Conservation (phyloP, 23 tunicate genomes). For the Ascidia mentula region DNA sequence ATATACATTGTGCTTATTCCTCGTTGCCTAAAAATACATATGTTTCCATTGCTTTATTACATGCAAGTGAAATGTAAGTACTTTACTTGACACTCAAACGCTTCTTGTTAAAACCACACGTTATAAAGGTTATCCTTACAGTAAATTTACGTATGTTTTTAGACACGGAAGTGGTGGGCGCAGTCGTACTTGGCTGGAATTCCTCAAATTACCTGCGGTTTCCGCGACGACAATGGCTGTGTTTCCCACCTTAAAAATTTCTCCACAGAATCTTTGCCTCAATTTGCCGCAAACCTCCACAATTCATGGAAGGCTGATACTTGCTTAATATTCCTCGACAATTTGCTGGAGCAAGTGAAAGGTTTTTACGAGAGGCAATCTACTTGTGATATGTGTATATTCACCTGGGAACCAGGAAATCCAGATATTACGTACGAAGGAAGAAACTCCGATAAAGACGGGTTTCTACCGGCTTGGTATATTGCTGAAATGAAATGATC, state of each 20-base stretch:
- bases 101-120: no score
- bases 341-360: conserved; percentile 22
- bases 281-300: conserved; percentile 18
- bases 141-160: background rate
- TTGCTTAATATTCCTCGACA: conserved; percentile 55
- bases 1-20: no score
- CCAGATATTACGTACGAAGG: background rate
- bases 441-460: background rate
- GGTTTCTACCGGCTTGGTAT: conserved; percentile 19
- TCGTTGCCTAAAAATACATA: no score
- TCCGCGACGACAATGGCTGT: conserved; percentile 74
- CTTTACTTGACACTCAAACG: no score
- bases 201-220: conserved; percentile 84
- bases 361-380: background rate
- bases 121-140: background rate
- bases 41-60: no score
- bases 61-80: no score
- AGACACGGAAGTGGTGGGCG: conserved; percentile 91
- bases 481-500: background rate
- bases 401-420: background rate
- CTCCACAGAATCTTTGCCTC: conserved; percentile 41
- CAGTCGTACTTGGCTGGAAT: conserved; percentile 82
- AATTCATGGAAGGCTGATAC: conserved; percentile 50
- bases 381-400: background rate
- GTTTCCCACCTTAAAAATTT: conserved; percentile 33